Conservation (phyloP, 35 echinoderm and acorn worm species). For the Anneissia japonica region DNA sequence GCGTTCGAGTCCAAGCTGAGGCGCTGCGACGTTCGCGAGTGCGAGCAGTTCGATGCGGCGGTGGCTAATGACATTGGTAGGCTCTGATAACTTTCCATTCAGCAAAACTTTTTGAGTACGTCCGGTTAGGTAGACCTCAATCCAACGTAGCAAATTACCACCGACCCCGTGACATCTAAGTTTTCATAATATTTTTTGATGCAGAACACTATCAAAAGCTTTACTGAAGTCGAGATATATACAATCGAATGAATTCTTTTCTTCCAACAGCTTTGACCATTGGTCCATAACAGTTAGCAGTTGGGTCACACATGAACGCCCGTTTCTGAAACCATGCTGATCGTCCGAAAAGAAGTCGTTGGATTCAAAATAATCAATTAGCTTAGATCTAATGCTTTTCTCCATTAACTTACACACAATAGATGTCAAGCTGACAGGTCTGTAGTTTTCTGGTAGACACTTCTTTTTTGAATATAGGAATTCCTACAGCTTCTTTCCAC, state of each 20-base stretch:
- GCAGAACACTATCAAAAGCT: neutral
- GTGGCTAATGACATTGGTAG: neutral
- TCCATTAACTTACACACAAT: constrained; percentile 29
- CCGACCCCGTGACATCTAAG: neutral
- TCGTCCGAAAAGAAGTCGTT: neutral
- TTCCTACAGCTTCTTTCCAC: neutral
- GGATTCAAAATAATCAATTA: neutral
- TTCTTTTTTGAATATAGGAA: neutral
- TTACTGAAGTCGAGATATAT: neutral
- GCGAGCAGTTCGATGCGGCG: too few relatives aligned
- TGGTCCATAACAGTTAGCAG: neutral
- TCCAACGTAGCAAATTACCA: neutral
- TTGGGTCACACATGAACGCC: neutral
- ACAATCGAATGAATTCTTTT: neutral
- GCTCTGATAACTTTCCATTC: neutral
- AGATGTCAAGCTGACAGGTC: constrained; percentile 31
- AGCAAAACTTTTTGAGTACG: neutral
- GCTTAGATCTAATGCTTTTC: neutral
- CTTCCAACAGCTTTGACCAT: neutral
- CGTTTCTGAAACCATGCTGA: neutral
- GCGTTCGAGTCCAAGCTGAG: neutral
- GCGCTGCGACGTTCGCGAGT: too few relatives aligned
- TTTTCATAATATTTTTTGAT: neutral
- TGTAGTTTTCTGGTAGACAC: constrained; percentile 14
- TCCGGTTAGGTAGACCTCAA: neutral